These are phyloP conservation scores for Lepidocolaptes lacrymiger DNA, from an alignment of 2,797 vertebrate species.

Conservation along the genomic window DNA sequence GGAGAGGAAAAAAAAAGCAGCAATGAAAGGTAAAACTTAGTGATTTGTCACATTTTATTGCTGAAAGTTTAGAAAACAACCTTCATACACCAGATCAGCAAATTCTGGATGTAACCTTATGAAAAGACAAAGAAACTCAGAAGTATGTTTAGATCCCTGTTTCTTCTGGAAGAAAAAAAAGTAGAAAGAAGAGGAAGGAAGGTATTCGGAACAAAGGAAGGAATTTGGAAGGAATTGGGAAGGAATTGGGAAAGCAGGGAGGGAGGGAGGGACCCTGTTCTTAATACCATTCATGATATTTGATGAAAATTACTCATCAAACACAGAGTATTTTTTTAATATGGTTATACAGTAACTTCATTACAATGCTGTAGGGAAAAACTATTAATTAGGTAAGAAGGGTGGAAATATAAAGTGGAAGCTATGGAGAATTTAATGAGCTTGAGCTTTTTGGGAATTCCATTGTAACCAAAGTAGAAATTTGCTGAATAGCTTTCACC, in stretches of 20 bases:
- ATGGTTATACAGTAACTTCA: conserved; percentile 2
- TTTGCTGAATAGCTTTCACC: neutral
- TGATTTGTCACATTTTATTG: neutral
- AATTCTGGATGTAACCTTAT: neutral
- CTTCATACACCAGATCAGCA: neutral
- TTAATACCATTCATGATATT: neutral
- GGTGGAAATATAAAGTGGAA: neutral
- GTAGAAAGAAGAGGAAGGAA: too few relatives aligned
- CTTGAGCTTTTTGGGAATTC: neutral
- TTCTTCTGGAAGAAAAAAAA: neutral
- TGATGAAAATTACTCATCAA: conserved; percentile 43
- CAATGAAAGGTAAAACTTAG: neutral
- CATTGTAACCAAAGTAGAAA: neutral
- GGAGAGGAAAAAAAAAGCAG: neutral
- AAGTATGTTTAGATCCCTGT: neutral
- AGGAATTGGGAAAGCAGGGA: too few relatives aligned
- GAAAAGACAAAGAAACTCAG: neutral
- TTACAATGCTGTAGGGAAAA: neutral
- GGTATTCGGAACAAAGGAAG: too few relatives aligned
- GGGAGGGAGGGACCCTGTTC: neutral
- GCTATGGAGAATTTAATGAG: neutral
- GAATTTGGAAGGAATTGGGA: too few relatives aligned
- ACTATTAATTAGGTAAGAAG: neutral
- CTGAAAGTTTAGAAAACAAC: neutral
- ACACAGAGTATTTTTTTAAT: conserved; percentile 19